phyloP scores from a whole-genome alignment of 2,888 invertebrate genomes.

The Amblyjoppa fuscipennis region DNA sequence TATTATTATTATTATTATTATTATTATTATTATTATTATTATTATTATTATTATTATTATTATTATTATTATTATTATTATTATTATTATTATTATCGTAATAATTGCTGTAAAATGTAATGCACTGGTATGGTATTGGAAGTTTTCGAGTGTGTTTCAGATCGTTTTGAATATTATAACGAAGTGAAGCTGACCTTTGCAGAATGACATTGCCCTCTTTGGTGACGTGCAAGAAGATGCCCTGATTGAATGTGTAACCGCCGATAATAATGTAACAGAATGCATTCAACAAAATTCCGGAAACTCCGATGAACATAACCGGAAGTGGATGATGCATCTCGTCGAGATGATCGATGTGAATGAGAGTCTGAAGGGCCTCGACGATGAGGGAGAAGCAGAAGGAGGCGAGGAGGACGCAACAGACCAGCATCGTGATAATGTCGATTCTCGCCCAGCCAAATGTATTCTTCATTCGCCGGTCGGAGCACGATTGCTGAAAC shows the following conservation, averaged over 20 bases:
- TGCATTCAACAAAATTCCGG: conserved; percentile 91
- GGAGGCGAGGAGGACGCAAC: conserved; percentile 93
- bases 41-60: too few species aligned
- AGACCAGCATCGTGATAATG: conserved; percentile 93
- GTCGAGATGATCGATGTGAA: conserved; percentile 91
- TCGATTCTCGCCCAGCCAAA: conserved; percentile 97
- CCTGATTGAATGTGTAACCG: conserved; percentile 91
- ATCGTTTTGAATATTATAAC: background rate
- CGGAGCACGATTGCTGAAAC: conserved; percentile 86
- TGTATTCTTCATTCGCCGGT: conserved; percentile 91
- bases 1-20: too few species aligned
- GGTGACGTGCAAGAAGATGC: conserved; percentile 89
- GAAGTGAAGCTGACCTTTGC: conserved; percentile 80
- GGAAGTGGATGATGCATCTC: conserved; percentile 91
- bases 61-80: too few species aligned
- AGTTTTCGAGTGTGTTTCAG: background rate
- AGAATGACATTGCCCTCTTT: conserved; percentile 88
- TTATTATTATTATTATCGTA: too few species aligned
- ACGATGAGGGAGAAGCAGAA: conserved; percentile 93
- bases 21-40: background rate
- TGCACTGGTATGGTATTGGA: too few species aligned
- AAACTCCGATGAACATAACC: conserved; percentile 90
- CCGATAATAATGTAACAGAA: conserved; percentile 93
- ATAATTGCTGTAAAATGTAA: too few species aligned
- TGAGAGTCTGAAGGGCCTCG: conserved; percentile 92